Percentiles rank a stretch among this genome's conserved stretches.
These are phyloP conservation scores for Micrastur ruficollis DNA, from an alignment of 2,797 vertebrate genomes.

Conservation along the genomic window DNA sequence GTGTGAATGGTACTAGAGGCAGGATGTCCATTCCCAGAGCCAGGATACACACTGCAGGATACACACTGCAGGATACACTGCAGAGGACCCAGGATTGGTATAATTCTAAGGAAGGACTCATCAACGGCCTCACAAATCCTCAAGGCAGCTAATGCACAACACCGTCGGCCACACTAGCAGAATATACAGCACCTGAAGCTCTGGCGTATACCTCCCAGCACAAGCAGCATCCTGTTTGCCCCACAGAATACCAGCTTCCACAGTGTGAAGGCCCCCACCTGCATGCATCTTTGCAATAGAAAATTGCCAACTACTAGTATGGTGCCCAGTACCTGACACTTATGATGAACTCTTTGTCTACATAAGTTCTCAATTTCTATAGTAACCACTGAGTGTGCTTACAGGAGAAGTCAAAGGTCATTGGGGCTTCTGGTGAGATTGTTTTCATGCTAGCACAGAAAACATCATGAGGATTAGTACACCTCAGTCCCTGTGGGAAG, in stretches of 20 bases:
- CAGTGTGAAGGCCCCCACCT: background rate
- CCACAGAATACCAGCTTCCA: background rate
- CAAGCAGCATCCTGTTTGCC: background rate
- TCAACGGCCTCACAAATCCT: background rate
- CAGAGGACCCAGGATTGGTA: background rate
- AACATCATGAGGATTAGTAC: background rate
- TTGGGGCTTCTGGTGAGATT: background rate
- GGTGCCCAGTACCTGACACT: background rate
- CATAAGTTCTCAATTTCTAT: background rate
- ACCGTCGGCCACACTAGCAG: background rate
- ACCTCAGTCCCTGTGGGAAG: background rate
- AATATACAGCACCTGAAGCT: background rate
- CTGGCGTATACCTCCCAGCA: background rate
- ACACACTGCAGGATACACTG: background rate
- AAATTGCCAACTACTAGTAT: background rate
- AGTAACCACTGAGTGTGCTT: background rate
- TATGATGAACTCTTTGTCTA: background rate
- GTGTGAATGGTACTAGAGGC: background rate
- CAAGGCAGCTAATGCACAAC: background rate
- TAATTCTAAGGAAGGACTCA: background rate
- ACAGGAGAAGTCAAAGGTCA: background rate
- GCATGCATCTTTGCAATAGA: background rate
- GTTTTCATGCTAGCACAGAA: background rate
- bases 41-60: background rate
- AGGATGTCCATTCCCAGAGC: background rate